These are phyloP conservation scores for Mantis religiosa DNA, from an alignment of 2,888 invertebrate species.

Conservation along the genomic window DNA sequence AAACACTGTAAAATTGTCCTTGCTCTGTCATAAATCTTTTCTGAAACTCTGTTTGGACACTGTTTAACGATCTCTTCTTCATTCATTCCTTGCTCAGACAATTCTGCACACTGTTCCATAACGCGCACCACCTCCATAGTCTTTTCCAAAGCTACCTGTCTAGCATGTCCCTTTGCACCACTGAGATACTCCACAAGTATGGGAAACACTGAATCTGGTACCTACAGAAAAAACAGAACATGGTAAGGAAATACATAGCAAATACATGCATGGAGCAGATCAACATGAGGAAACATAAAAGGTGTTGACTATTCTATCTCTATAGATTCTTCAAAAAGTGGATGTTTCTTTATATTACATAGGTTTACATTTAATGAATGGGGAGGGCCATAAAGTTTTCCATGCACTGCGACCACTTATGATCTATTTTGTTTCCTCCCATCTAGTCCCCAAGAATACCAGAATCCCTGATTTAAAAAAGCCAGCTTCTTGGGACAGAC, in stretches of 20 bases:
- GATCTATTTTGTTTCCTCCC: no score
- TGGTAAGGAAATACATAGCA: background rate
- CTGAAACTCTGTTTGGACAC: slow-evolving; percentile 39
- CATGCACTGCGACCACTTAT: no score
- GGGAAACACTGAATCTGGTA: slow-evolving; percentile 61
- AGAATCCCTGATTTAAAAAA: no score
- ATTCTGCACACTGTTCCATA: slow-evolving; percentile 46
- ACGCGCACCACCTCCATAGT: slow-evolving; percentile 62
- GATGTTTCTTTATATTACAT: no score
- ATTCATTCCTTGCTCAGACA: slow-evolving; percentile 36
- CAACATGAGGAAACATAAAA: no score
- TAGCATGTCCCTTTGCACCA: slow-evolving; percentile 63
- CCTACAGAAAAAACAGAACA: slow-evolving; percentile 3
- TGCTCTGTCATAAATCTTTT: slow-evolving; percentile 55
- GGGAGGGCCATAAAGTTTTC: no score
- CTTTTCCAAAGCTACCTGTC: slow-evolving; percentile 57
- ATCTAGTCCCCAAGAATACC: no score
- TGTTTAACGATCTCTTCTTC: slow-evolving; percentile 44
- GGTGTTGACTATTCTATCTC: no score
- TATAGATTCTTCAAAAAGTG: no score
- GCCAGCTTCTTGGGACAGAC: no score
- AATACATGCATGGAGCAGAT: no score
- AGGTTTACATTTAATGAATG: no score
- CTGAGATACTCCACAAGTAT: slow-evolving; percentile 66
- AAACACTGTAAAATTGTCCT: slow-evolving; percentile 63